These are phyloP conservation scores for Atrichornis clamosus DNA, from an alignment of 2,113 vertebrate species.

Conservation along the genomic window DNA sequence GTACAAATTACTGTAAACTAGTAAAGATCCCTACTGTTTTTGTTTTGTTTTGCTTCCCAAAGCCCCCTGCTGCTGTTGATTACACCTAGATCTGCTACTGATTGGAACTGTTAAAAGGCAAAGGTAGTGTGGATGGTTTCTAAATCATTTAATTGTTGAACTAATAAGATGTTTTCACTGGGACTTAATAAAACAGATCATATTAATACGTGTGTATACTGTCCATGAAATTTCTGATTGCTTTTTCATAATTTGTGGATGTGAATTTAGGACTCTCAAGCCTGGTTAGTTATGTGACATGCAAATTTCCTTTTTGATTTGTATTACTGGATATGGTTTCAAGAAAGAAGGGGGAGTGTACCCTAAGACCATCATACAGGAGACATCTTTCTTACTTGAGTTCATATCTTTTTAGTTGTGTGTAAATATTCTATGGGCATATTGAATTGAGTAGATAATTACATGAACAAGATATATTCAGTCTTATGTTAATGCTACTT, in stretches of 20 bases:
- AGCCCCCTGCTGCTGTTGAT: conserved; percentile 87
- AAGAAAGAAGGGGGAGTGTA: not conserved
- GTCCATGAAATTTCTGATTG: conserved; percentile 51
- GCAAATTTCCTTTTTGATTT: conserved; percentile 1
- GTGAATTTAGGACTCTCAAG: not conserved
- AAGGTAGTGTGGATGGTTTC: conserved; percentile 76
- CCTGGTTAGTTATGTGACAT: not conserved
- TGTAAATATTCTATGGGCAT: not conserved
- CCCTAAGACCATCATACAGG: not conserved
- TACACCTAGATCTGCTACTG: conserved; percentile 86
- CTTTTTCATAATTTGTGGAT: conserved; percentile 21
- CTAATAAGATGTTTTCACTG: conserved; percentile 75
- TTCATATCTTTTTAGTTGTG: not conserved
- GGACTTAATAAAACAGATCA: conserved; percentile 58
- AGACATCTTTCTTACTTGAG: not conserved
- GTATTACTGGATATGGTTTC: not conserved
- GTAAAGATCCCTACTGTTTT: conserved; percentile 83
- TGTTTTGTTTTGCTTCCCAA: conserved; percentile 87
- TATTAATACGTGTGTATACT: conserved; percentile 47
- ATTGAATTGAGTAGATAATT: conserved; percentile 17
- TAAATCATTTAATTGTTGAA: conserved; percentile 81
- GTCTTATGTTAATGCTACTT: not conserved
- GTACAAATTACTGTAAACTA: conserved; percentile 80
- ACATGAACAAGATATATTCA: not conserved
- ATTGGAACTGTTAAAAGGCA: conserved; percentile 86